A percentile compares a stretch with the other conserved stretches of the same genome.
phyloP scores from a whole-genome alignment of 2,888 invertebrate genomes.

The Watsonalla cultraria region DNA sequence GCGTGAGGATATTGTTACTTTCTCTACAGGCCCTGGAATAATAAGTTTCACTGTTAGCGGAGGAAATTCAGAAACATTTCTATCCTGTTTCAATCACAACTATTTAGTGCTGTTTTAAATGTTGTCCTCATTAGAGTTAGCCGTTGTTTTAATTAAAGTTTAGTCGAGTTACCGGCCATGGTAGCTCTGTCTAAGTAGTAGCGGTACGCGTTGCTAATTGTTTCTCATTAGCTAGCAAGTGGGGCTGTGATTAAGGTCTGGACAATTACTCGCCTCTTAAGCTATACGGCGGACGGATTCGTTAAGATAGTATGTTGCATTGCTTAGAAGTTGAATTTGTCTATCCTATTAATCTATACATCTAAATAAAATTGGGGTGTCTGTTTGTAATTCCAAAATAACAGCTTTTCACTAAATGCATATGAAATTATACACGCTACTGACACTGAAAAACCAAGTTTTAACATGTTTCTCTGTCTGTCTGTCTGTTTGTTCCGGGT shows the following conservation, averaged over 20 bases:
- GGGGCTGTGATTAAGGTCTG: background rate
- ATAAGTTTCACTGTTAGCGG: no score
- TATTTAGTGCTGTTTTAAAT: background rate
- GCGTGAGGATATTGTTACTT: no score
- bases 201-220: conserved; percentile 3
- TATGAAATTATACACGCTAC: no score
- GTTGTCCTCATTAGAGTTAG: background rate
- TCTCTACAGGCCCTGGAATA: no score
- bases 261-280: background rate
- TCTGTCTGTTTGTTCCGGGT: no score
- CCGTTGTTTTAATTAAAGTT: conserved; percentile 5
- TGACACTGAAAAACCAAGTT: no score
- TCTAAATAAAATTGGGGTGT: no score
- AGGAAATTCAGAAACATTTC: no score
- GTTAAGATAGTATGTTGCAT: background rate
- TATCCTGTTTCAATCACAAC: background rate
- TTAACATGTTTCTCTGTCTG: no score
- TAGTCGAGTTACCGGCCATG: conserved; percentile 1
- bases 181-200: conserved; percentile 1
- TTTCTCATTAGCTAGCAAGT: conserved; percentile 5
- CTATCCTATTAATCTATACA: no score
- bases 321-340: background rate
- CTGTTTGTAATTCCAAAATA: no score
- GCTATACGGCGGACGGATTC: background rate
- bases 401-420: no score